Conservation (phyloP, 2,888 invertebrate genomes). For the Choreutis nemorana region DNA sequence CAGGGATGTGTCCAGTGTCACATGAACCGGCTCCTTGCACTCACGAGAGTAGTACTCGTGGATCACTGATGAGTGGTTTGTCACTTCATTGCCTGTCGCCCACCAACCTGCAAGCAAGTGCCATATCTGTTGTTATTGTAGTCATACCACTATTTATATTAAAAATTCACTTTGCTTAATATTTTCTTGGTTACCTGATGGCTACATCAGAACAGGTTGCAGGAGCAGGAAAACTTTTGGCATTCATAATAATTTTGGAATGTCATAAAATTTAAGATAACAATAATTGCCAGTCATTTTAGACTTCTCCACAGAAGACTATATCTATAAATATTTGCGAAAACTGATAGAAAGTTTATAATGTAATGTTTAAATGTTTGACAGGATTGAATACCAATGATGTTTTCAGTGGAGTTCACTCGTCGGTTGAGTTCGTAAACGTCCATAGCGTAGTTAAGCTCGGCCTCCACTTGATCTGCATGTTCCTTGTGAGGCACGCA, state of each 20-base stretch:
- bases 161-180: too few relatives aligned
- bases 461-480: slow-evolving; percentile 97
- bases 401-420: slow-evolving; percentile 91
- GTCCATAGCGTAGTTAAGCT: slow-evolving; percentile 95
- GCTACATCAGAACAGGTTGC: too few relatives aligned
- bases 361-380: too few relatives aligned
- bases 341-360: neutral
- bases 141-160: too few relatives aligned
- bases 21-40: slow-evolving; percentile 92
- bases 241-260: too few relatives aligned
- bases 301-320: too few relatives aligned
- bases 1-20: slow-evolving; percentile 94
- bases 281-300: too few relatives aligned
- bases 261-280: too few relatives aligned
- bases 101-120: slow-evolving; percentile 93
- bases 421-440: slow-evolving; percentile 92
- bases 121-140: too few relatives aligned
- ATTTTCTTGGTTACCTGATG: too few relatives aligned
- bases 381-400: slow-evolving; percentile 85
- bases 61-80: slow-evolving; percentile 95
- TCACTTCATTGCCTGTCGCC: slow-evolving; percentile 97
- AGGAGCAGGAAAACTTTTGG: too few relatives aligned
- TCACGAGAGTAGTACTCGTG: slow-evolving; percentile 97
- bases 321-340: too few relatives aligned
- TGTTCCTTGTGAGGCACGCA: slow-evolving; percentile 99